phyloP scores from a whole-genome alignment of 2,888 invertebrate species.

The Leistus spinibarbis region DNA sequence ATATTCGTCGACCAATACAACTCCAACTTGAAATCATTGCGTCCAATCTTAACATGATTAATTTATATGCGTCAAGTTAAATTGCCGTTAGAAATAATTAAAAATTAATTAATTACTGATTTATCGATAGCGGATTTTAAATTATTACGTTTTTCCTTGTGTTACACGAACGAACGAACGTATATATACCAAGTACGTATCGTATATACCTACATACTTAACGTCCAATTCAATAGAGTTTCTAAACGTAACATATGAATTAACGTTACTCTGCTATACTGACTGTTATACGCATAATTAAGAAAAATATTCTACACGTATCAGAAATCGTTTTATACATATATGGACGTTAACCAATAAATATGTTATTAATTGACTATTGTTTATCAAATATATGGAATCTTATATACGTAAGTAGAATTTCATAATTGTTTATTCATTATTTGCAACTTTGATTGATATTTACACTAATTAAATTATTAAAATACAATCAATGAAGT shows the following conservation, averaged over 20 bases:
- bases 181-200: too few relatives aligned
- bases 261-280: background rate
- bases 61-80: constrained; percentile 18
- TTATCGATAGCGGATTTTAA: constrained; percentile 19
- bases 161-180: background rate
- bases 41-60: constrained; percentile 17
- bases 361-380: background rate
- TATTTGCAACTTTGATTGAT: background rate
- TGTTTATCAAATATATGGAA: background rate
- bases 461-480: too few relatives aligned
- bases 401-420: background rate
- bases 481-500: too few relatives aligned
- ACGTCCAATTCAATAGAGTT: background rate
- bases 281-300: too few relatives aligned
- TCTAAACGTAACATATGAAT: constrained; percentile 5
- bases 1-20: constrained; percentile 1
- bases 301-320: background rate
- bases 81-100: constrained; percentile 24
- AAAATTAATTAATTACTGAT: constrained; percentile 29
- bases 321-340: background rate
- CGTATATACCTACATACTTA: too few relatives aligned
- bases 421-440: background rate
- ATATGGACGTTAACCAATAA: background rate
- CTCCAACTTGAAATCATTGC: background rate
- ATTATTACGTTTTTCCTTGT: background rate